A percentile compares a stretch with the other conserved stretches of the same genome.
Conservation (phyloP, 1,140 invertebrate genomes). For the Melanaphis sacchari region DNA sequence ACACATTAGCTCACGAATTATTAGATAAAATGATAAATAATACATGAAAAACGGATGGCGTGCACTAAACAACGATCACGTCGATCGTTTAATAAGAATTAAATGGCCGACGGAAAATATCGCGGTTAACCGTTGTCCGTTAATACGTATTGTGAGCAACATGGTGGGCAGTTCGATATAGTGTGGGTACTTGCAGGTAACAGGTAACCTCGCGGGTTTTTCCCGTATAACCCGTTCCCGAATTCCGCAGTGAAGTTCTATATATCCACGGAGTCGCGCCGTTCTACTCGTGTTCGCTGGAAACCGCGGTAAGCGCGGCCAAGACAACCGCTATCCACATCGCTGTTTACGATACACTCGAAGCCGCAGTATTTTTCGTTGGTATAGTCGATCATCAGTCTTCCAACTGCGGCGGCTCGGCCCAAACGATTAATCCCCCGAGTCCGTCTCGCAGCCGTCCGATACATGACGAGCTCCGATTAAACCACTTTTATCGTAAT, state of each 20-base stretch:
- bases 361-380: neutral
- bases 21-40: neutral
- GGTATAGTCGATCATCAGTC: neutral
- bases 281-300: too few relatives aligned
- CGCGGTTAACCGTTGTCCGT: neutral
- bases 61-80: neutral
- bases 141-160: neutral
- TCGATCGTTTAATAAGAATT: neutral
- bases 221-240: neutral
- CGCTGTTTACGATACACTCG: neutral
- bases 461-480: neutral
- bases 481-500: neutral
- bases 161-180: neutral
- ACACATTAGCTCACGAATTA: neutral
- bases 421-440: neutral
- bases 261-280: too few relatives aligned
- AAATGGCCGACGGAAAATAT: neutral
- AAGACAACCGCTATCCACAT: neutral
- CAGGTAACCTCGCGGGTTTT: neutral
- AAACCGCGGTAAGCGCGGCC: neutral
- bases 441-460: neutral
- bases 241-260: neutral
- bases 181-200: neutral
- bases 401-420: neutral
- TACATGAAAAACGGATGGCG: neutral